Percentiles rank a stretch among this genome's conserved stretches.
These are phyloP conservation scores for Danio rerio DNA, from an alignment of 2,113 vertebrate genomes.

Conservation along the genomic window GRCz12tu NC_133195.1:20436001-20436500, in stretches of 20 bases:
- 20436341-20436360: neutral
- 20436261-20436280: conserved; percentile 3
- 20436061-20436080: neutral
- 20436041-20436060: neutral
- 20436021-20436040: neutral
- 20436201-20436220: neutral
- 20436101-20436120: neutral
- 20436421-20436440: no score
- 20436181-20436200: conserved; percentile 16
- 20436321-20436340: neutral
- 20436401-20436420: neutral
- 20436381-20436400: neutral
- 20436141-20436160: conserved; percentile 1
- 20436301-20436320: neutral
- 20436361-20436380: neutral
- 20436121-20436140: neutral
- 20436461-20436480: no score
- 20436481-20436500: no score
- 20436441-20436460: no score
- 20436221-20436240: neutral
- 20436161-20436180: conserved; percentile 7
- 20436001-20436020: no score
- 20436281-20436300: neutral
- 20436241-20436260: conserved; percentile 11
- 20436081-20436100: no score